Percentiles rank a stretch among this genome's conserved stretches.
phyloP scores from a whole-genome alignment of 2,797 vertebrate species.

The Capromys pilorides region DNA sequence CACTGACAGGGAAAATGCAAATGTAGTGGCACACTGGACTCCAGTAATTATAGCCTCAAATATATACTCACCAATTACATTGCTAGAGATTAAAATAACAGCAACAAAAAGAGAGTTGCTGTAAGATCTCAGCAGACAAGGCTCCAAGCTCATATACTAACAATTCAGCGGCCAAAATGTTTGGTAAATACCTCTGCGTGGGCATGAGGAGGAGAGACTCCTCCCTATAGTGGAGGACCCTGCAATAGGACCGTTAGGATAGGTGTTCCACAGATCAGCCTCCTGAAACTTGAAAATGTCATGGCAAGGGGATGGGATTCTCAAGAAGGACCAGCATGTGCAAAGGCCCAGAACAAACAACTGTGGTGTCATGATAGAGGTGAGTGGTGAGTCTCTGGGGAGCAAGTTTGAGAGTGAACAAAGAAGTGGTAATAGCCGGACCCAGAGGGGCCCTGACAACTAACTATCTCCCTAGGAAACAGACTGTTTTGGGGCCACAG shows the following conservation, averaged over 20 bases:
- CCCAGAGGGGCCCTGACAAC: background rate
- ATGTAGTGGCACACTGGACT: background rate
- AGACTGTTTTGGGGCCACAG: background rate
- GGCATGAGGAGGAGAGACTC: background rate
- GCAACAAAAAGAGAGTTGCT: background rate
- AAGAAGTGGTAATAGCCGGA: background rate
- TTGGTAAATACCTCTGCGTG: accelerated
- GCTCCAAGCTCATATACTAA: background rate
- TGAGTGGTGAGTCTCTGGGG: background rate
- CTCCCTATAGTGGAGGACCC: background rate
- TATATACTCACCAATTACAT: background rate
- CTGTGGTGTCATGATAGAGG: background rate
- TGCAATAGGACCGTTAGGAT: background rate
- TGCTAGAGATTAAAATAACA: background rate
- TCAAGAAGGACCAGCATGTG: background rate
- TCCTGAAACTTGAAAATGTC: background rate
- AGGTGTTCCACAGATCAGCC: background rate
- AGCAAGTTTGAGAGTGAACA: background rate
- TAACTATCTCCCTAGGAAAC: background rate
- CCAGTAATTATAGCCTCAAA: background rate
- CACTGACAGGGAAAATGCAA: slow-evolving; percentile 36
- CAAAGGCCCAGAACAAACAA: background rate
- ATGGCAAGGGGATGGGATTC: background rate
- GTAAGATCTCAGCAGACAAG: background rate
- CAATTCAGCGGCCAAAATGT: background rate